Conservation (phyloP, 2,797 vertebrate genomes). For the Pteropus rufus region DNA sequence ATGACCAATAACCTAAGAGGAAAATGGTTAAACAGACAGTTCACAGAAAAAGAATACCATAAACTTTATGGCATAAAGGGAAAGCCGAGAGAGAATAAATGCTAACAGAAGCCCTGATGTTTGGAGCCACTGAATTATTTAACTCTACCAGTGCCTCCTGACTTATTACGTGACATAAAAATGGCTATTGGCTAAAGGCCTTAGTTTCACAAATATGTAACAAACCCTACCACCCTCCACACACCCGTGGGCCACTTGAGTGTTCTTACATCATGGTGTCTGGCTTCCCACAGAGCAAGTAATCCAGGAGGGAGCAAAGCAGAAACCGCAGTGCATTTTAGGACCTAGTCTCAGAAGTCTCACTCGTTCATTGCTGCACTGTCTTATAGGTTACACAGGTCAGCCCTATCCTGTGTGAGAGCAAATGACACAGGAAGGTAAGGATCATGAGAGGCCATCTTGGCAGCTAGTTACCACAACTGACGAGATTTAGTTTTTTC, state of each 20-base stretch:
- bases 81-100: background rate
- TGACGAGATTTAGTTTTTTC: background rate
- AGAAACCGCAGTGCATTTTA: background rate
- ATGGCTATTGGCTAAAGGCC: background rate
- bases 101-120: background rate
- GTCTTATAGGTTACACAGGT: accelerated
- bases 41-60: background rate
- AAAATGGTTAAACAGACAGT: background rate
- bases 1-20: background rate
- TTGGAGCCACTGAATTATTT: accelerated
- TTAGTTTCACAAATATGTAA: accelerated
- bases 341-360: background rate
- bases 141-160: no score
- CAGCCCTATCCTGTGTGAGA: accelerated
- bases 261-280: background rate
- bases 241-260: background rate
- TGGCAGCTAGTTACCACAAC: background rate
- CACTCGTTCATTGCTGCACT: accelerated
- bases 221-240: accelerated
- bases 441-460: background rate
- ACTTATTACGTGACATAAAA: background rate
- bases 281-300: background rate
- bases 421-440: accelerated
- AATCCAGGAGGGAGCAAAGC: background rate
- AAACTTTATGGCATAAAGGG: background rate